These are phyloP conservation scores for Mormoops blainvillei DNA, from an alignment of 2,113 vertebrate genomes.

Conservation along the genomic window DNA sequence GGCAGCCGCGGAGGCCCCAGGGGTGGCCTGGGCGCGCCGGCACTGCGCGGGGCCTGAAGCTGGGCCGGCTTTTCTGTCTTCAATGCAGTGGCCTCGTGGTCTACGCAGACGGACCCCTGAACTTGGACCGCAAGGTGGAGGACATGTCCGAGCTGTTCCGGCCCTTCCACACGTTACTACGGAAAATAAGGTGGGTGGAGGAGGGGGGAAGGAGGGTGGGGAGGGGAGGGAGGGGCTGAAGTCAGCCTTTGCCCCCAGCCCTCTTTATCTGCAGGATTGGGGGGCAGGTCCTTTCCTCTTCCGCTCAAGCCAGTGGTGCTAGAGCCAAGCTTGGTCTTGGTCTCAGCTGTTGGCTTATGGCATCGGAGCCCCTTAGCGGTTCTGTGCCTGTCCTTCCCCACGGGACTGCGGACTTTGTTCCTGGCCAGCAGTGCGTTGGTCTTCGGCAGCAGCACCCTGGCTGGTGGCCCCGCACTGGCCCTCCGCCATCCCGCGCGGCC, in stretches of 20 bases:
- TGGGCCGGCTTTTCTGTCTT: constrained; percentile 53
- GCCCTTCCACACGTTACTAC: constrained; percentile 94
- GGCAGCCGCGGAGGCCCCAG: background rate
- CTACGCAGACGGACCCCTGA: constrained; percentile 94
- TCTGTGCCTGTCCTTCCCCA: background rate
- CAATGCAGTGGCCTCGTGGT: constrained; percentile 93
- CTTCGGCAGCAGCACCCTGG: accelerated
- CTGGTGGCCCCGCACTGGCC: accelerated
- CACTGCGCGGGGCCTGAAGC: background rate
- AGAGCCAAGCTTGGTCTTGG: background rate
- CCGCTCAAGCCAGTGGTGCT: accelerated
- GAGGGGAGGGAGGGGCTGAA: accelerated
- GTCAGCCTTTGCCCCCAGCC: background rate
- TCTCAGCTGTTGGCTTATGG: accelerated
- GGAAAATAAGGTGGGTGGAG: constrained; percentile 92
- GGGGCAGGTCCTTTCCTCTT: background rate
- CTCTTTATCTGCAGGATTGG: background rate
- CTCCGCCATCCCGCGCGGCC: no score
- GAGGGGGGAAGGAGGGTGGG: accelerated
- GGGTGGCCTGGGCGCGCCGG: background rate
- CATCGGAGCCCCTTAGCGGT: accelerated
- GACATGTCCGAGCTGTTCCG: constrained; percentile 99
- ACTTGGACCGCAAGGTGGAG: constrained; percentile 92
- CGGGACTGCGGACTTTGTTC: accelerated
- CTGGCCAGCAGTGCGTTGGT: accelerated